Conservation (phyloP, 2,113 vertebrate species). For the Myotis davidii region DNA sequence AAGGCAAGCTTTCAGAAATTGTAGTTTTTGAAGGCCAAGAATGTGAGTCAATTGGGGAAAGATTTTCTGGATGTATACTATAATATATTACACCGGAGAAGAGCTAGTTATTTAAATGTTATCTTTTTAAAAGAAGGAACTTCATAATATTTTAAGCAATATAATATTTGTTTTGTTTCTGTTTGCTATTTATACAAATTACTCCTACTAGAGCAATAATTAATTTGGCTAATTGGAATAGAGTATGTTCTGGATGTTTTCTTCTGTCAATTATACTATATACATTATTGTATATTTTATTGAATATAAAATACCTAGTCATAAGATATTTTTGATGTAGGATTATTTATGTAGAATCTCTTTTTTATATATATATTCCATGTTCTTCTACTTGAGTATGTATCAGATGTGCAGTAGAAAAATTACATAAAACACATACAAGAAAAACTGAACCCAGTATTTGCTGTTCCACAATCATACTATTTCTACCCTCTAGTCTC, state of each 20-base stretch:
- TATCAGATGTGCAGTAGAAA: not conserved
- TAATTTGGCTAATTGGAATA: not conserved
- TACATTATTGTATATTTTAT: not conserved
- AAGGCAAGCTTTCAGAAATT: not conserved
- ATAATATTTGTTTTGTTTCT: not conserved
- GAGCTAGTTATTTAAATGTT: not conserved
- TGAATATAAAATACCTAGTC: not conserved
- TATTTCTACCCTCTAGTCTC: not conserved
- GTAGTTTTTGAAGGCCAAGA: not conserved
- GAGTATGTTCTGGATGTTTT: not conserved
- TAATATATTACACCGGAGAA: not conserved
- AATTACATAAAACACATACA: not conserved
- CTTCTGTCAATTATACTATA: not conserved
- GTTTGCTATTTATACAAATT: conserved; percentile 15
- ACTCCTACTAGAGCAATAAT: not conserved
- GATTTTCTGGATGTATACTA: not conserved
- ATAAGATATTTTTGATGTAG: not conserved
- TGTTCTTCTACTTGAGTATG: not conserved
- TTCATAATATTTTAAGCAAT: not conserved
- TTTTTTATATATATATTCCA: not conserved
- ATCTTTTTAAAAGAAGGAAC: not conserved
- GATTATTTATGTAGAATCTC: not conserved
- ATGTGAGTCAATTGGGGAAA: not conserved
- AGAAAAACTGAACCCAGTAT: not conserved
- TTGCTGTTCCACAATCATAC: not conserved